Base-by-base conservation (phyloP, 2,113 vertebrate species). In the Lanius collurio region DNA sequence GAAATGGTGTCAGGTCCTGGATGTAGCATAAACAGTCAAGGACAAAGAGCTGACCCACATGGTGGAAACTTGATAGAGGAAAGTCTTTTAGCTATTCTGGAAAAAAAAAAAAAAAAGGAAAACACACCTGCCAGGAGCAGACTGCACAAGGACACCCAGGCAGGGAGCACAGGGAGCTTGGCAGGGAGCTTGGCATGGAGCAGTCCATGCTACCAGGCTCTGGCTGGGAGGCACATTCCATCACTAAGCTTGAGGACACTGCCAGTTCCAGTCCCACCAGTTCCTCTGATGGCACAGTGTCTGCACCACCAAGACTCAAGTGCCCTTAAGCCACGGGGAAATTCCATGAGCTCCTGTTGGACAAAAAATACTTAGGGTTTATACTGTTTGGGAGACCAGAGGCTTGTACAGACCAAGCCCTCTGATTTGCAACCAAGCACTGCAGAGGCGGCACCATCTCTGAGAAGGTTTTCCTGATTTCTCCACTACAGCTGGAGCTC, bases 301-400 rank as follows among this genome's bases (percentile, higher is more conserved):
- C 82, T 79, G 78, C 49, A 59, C 15, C 74, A 74, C 59, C 20
- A 27, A 33, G 50, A 81, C 56, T 50, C 46, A 13, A 57, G 26
- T 13, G 55, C 53, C 75, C 62, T 47, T 53, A 67, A 64, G 78
- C 18, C 53, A 52, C 0, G 7, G 47, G 37, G 44, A 47, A 9
- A 82, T 9, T 15, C 33, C 7, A 4, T 42, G 15, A 21, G 14
- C 2, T 74, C 55, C 77, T 0, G 0, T 0, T 35, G 44, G 56
- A 75, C n/a, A 88, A 46, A 76, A 53, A 21, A 26, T 17, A 16
- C 23, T 50, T 21, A 59, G 22, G 39, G 22, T 16, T 90, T 63
- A 46, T 63, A 7, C 31, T 33, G 46, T 50, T 69, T 15, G 2
- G 62, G 37, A 83, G 37, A 18, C 18, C 59, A n/a, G 31, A 73